Base-by-base conservation (phyloP, 2,888 invertebrate genomes). In the Cataglyphis rosenhaueri region DNA sequence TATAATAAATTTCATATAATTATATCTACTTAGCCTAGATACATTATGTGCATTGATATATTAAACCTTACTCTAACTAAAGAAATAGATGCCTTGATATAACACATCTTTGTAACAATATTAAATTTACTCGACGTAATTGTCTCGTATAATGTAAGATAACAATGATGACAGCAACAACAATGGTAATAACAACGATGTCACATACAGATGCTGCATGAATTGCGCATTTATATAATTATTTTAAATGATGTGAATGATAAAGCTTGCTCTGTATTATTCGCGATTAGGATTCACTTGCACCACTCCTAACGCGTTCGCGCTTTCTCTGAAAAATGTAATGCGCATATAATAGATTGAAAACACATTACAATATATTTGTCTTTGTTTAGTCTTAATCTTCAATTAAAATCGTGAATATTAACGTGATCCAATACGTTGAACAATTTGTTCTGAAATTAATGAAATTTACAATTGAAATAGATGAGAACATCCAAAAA, bases 1-100 rank as follows among this genome's bases (percentile, higher is more conserved):
- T 85, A 88, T 73, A 59, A 81, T 85, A 86, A 87, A 89, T 84
- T 83, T 87, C 83, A 85, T 64, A 64, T 32, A 32, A 25, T 29
- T 68, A 38, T 59, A 73, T 78, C 78, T 85, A 85, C 82, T 85
- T 85, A 85, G 61, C 48, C 81, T 84, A 88, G 62, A 12, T 86
- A 84, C 79, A 84, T 52, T 70, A 15, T 79, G n/a, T 18, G 48
- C 18, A 12, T 35, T 25, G 18, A 65, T 86, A 85, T 57, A 74
- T 83, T 82, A 78, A 82, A 83, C 68, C 82, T 86, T 87, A 86
- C 21, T 65, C 74, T 75, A 81, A 81, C 73, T 85, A 85, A 66
- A 71, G 25, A 85, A 85, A 18, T 86, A 83, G 83, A 65, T 84
- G 35, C 35, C 32, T 84, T 70, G 55, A 76, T 66, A 44, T 44